These are phyloP conservation scores for Mallateleia sp. DNA, from an alignment of 2,888 invertebrate genomes.

Conservation along the genomic window DNA sequence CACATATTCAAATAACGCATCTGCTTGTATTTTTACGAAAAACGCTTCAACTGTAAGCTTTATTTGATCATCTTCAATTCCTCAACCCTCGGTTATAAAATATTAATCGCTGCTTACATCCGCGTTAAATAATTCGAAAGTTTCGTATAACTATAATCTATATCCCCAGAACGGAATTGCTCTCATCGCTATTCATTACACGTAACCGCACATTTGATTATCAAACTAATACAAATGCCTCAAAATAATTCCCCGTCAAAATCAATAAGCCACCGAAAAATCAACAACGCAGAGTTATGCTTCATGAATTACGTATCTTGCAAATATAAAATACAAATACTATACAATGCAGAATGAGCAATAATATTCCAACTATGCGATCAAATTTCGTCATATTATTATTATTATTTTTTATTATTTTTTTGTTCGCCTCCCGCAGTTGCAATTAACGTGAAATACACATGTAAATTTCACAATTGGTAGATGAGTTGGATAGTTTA, in stretches of 20 bases:
- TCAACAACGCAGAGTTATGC: background rate
- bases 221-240: slow-evolving; percentile 8
- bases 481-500: slow-evolving; percentile 28
- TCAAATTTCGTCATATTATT: slow-evolving; percentile 2
- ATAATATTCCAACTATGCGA: slow-evolving; percentile 10
- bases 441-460: slow-evolving; percentile 45
- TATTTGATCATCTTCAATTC: no score
- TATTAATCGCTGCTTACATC: no score
- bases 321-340: slow-evolving; percentile 16
- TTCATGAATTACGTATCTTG: background rate
- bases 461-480: slow-evolving; percentile 26
- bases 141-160: no score
- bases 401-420: no score
- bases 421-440: slow-evolving; percentile 12
- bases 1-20: slow-evolving; percentile 51
- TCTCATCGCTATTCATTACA: slow-evolving; percentile 5
- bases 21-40: no score
- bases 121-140: no score
- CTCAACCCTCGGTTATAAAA: no score
- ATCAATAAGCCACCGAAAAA: slow-evolving; percentile 14
- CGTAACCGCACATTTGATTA: background rate
- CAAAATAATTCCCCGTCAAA: background rate
- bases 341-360: background rate
- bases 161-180: no score
- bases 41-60: no score